Percentiles rank a stretch among this genome's conserved stretches.
phyloP scores from a whole-genome alignment of 2,888 invertebrate species.

The Caenorhabditis sp. region DNA sequence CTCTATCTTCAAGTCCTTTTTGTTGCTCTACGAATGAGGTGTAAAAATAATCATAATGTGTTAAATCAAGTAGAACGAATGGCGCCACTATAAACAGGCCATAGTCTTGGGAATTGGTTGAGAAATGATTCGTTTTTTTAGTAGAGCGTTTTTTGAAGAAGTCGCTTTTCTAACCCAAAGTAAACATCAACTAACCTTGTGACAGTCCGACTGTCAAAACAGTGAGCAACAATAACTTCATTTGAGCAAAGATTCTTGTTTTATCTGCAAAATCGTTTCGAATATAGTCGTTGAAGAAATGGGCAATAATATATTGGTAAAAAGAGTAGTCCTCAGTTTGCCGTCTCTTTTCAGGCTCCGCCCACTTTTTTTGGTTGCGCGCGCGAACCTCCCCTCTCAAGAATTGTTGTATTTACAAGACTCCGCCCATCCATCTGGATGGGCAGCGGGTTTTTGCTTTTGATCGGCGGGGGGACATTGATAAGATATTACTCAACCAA shows the following conservation, averaged over 20 bases:
- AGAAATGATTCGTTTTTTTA: no score
- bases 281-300: not conserved
- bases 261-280: not conserved
- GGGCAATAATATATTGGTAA: not conserved
- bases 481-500: not conserved
- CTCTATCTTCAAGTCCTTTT: no score
- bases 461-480: not conserved
- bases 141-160: no score
- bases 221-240: not conserved
- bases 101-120: no score
- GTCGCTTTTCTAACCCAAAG: no score
- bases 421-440: not conserved
- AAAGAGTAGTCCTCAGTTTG: not conserved
- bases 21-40: not conserved
- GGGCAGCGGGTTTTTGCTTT: not conserved
- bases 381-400: not conserved
- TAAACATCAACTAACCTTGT: not conserved
- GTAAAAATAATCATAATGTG: not conserved
- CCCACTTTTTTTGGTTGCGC: not conserved
- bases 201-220: not conserved
- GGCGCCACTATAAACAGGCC: not conserved
- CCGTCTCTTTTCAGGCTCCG: not conserved
- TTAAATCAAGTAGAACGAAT: not conserved
- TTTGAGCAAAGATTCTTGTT: not conserved
- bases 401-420: not conserved